Percentiles rank a stretch among this genome's conserved stretches.
Evolutionary conservation across 2,888 invertebrate genomes (phyloP).

Genomic region (Thymelicus acteon): DNA sequence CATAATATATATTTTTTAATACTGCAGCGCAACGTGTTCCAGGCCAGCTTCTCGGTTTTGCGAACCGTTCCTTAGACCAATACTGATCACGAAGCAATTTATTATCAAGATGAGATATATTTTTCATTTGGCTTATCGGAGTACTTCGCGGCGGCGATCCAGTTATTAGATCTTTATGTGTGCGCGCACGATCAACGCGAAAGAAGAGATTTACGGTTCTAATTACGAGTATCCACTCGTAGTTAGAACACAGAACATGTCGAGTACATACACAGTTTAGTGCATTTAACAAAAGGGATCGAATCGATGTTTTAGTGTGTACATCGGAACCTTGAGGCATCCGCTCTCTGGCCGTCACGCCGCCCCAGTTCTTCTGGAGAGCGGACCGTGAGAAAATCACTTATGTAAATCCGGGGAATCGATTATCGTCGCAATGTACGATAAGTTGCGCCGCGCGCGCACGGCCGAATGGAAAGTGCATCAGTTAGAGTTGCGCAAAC

Average conservation of each 20-base stretch:
- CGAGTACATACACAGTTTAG: conserved; percentile 7
- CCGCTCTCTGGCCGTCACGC: conserved; percentile 70
- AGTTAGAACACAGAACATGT: no score
- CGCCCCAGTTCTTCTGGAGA: conserved; percentile 69
- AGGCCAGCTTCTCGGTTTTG: conserved; percentile 3
- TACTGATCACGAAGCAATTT: conserved; percentile 33
- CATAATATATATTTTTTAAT: no score
- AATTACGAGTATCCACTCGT: no score
- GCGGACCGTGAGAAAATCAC: conserved; percentile 78
- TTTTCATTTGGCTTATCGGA: conserved; percentile 36
- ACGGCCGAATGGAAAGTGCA: conserved; percentile 75
- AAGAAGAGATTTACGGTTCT: no score
- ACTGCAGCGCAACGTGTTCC: no score
- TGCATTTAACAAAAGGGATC: conserved; percentile 35
- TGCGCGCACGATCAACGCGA: no score
- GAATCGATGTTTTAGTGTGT: conserved; percentile 16
- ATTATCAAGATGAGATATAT: conserved; percentile 37
- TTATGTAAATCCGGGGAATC: conserved; percentile 79
- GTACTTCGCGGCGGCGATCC: no score
- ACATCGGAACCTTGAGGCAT: conserved; percentile 69
- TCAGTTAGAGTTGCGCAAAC: conserved; percentile 62
- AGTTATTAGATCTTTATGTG: no score
- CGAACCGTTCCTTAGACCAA: conserved; percentile 29
- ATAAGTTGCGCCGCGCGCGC: conserved; percentile 50
- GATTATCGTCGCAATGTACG: conserved; percentile 69